Evolutionary conservation across 2,888 invertebrate species (phyloP).

Genomic region (Bhutanitis thaidina): DNA sequence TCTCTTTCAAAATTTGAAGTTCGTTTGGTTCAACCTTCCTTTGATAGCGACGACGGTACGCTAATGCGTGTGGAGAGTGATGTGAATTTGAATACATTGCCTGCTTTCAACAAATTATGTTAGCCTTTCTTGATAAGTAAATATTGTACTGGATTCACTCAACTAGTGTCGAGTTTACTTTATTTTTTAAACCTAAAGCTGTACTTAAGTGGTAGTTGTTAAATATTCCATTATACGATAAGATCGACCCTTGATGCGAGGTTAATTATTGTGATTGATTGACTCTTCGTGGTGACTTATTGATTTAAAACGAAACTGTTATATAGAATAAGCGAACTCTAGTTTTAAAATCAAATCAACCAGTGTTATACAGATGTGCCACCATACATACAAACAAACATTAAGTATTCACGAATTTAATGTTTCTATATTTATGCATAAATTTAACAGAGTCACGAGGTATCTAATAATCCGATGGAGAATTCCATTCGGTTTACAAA

Average conservation of each 20-base stretch:
- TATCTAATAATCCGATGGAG: too few relatives aligned
- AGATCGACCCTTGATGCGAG: conserved; percentile 48
- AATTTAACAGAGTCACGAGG: too few relatives aligned
- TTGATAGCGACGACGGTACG: conserved; percentile 30
- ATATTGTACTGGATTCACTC: conserved; percentile 8
- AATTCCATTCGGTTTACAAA: too few relatives aligned
- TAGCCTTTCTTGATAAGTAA: neutral
- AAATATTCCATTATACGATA: conserved; percentile 68
- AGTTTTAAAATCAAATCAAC: too few relatives aligned
- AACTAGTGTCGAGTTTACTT: conserved; percentile 14
- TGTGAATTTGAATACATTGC: conserved; percentile 25
- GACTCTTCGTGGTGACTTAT: conserved; percentile 40
- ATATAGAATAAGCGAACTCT: neutral
- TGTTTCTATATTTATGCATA: too few relatives aligned
- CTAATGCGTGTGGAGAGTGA: conserved; percentile 25
- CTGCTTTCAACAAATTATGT: neutral
- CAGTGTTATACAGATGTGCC: too few relatives aligned
- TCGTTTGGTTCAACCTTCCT: conserved; percentile 34
- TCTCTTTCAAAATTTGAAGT: conserved; percentile 44
- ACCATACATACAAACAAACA: too few relatives aligned
- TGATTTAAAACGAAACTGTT: conserved; percentile 27
- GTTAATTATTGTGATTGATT: conserved; percentile 68
- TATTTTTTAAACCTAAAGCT: conserved; percentile 21
- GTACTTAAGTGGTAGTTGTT: conserved; percentile 45
- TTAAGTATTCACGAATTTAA: too few relatives aligned